Evolutionary conservation across 2,888 invertebrate genomes (phyloP), one percentile per base, ranked within the genome.

Genomic region (Leptopilina syphax): DNA sequence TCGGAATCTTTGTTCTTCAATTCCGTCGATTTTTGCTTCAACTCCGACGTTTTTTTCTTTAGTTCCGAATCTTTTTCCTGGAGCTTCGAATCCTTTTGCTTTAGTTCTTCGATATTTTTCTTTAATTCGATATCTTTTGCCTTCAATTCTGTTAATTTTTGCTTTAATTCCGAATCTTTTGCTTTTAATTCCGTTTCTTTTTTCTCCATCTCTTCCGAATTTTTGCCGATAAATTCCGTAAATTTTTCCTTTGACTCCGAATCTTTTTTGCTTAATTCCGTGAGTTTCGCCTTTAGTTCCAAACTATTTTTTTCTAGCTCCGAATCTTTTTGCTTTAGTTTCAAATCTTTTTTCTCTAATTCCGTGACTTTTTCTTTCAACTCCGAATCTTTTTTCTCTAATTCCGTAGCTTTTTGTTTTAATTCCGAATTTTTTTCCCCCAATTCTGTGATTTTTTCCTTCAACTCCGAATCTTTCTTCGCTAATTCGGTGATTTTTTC

Each of bases 121-220:
- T 47, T 47, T 47, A 47, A 5, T 1, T 47, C 8, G 47, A 1
- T 1, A 7, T 9, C 47, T 1, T 34, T 34, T 4, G 34, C 34
- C 2, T 34, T 34, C 34, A 47, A 9, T 47, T 47, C 47, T 9
- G 47, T 47, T 47, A 7, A 47, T 47, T 47, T 47, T 47, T 34
- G 34, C 34, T 34, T 24, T 8, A 63, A 24, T 18, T 63, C 63
- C 9, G 24, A 63, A 63, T 24, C 24, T 18, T 18, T 60, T 60
- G n/a, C n/a, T 3, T 18, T 7, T 18, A 60, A 18, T 18, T n/a
- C 60, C n/a, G 18, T 4, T 7, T 77, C 27, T 65, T 76, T 92
- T 83, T 90, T 88, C 86, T 92, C 68, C 86, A 89, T 77, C 79
- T 92, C 82, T 6, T 47, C 78, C 92, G 83, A 79, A 89, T 89